phyloP scores from a whole-genome alignment of 2,888 invertebrate species.

The Vannuccia rotundouncinata region DNA sequence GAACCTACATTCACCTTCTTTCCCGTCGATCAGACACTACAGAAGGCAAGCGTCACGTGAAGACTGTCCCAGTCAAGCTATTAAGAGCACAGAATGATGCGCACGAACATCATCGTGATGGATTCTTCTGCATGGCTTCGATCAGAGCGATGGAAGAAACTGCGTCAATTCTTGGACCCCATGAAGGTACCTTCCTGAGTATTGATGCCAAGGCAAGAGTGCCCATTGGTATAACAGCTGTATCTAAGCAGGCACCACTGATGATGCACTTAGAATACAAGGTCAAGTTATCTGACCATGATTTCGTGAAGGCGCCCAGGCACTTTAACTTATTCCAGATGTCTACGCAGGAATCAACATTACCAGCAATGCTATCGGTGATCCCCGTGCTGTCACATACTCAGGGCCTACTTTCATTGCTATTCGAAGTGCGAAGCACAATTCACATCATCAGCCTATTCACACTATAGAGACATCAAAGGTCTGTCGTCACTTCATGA shows the following conservation, averaged over 20 bases:
- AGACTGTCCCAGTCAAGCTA: constrained; percentile 45
- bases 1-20: constrained; percentile 44
- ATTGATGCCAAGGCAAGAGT: constrained; percentile 52
- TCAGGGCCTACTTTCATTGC: constrained; percentile 55
- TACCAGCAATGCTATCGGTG: constrained; percentile 44
- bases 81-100: constrained; percentile 30
- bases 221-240: constrained; percentile 53
- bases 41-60: constrained; percentile 46
- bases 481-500: neutral
- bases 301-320: constrained; percentile 46
- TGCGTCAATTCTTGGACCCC: constrained; percentile 45
- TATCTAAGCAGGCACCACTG: constrained; percentile 51
- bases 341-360: constrained; percentile 48
- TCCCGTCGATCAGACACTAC: constrained; percentile 42
- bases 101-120: constrained; percentile 44
- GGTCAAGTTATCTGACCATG: constrained; percentile 45
- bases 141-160: constrained; percentile 44
- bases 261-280: constrained; percentile 42
- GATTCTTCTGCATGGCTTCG: constrained; percentile 44
- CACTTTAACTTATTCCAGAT: constrained; percentile 48
- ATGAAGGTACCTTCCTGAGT: constrained; percentile 40
- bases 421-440: constrained; percentile 48
- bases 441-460: constrained; percentile 38
- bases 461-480: neutral
- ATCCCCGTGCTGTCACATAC: neutral